Evolutionary conservation across 53 echinoderm and acorn worm species (phyloP).

Genomic region (Mesocentrotus franciscanus): DNA sequence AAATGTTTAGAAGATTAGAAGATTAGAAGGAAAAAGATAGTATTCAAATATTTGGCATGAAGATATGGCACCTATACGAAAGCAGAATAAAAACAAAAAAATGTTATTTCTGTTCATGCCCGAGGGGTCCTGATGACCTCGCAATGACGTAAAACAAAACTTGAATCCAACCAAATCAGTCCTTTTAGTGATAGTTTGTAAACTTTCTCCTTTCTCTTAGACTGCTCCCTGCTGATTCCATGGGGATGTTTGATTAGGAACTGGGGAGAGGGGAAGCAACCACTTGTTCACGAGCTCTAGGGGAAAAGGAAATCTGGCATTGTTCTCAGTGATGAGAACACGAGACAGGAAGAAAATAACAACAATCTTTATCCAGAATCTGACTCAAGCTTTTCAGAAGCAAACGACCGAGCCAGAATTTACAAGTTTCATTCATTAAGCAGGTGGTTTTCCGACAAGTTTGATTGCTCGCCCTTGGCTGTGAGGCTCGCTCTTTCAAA

Average conservation of each 20-base stretch:
- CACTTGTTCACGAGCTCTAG: constrained; percentile 9
- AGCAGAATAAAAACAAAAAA: neutral
- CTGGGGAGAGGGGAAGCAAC: neutral
- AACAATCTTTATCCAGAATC: neutral
- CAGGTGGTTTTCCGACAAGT: constrained; percentile 17
- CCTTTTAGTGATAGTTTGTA: neutral
- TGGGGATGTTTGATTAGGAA: constrained; percentile 7
- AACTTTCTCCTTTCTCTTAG: neutral
- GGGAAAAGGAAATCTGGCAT: constrained; percentile 4
- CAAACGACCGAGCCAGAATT: neutral
- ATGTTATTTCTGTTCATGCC: neutral
- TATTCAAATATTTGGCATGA: neutral
- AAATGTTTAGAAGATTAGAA: neutral
- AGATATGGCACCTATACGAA: neutral
- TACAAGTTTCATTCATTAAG: neutral
- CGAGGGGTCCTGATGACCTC: neutral
- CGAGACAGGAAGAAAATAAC: constrained; percentile 21
- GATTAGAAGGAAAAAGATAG: neutral
- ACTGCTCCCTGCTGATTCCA: neutral
- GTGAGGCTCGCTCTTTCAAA: neutral
- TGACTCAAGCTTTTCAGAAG: neutral
- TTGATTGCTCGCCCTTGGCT: constrained; percentile 1
- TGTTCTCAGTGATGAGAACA: neutral
- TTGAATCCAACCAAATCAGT: neutral
- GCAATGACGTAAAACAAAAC: constrained; percentile 18